Base-by-base conservation (phyloP, 2,113 vertebrate genomes). In the Cairina moschata region DNA sequence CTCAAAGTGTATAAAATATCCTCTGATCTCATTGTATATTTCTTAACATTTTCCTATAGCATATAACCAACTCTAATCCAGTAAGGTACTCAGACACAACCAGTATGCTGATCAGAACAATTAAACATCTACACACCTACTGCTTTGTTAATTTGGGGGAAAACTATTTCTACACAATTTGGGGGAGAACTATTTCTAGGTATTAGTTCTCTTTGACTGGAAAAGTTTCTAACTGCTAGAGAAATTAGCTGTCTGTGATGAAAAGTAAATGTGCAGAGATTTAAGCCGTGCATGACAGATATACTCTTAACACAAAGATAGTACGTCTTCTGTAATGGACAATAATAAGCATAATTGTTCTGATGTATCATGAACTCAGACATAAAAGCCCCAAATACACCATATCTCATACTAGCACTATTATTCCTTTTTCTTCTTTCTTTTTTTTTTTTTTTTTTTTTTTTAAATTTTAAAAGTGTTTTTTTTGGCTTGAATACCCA, bases 261-360 rank as follows among this genome's bases (percentile, higher is more conserved):
- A 79, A 86, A 91, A 93, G 13, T 56, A 90, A 86, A 29, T 13
- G 17, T 60, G 26, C 6, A 3, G 75, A 85, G 54, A 62, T 79
- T 90, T 83, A 94, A 83, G 55, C 11, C 91, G 13, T 38, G 29
- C 17, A 71, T 94, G 87, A 94, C 67, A 86, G 86, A 73, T 50
- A 67, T 20, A 26, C 23, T 86, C 50, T 74, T 78, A 60, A 54
- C 23, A 84, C 26, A 83, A 78, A 86, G 50, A 87, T 8, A 54
- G 21, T 60, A 32, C 34, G 81, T 74, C 67, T 74, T 75, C 20
- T 59, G 38, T 93, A 97, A 97, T 94, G 85, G 79, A 59, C 1
- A 4, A 83, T 94, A 95, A 95, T 95, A 88, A 88, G 82, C 46
- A 8, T 94, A 95, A 95, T 85, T 90, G 34, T 69, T 90, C 93